These are phyloP conservation scores for Macrostomum lignano DNA, from an alignment of 1,140 invertebrate species.

Conservation along the genomic window DNA sequence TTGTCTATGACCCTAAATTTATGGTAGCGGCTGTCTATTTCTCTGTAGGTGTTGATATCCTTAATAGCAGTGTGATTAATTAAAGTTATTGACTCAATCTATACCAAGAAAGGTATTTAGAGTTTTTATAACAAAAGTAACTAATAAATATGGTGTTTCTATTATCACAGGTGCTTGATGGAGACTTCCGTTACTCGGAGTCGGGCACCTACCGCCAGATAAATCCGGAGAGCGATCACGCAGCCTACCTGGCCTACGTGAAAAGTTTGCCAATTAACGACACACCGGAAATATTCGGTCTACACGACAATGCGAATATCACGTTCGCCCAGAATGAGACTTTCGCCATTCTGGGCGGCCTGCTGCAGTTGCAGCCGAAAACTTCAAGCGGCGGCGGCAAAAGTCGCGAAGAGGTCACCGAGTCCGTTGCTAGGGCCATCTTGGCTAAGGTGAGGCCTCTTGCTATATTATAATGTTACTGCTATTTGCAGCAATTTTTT, in stretches of 20 bases:
- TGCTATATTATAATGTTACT: no score
- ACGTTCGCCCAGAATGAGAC: slow-evolving; percentile 44
- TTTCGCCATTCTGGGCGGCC: slow-evolving; percentile 31
- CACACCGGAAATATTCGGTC: slow-evolving; percentile 28
- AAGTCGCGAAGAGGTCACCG: slow-evolving; percentile 26
- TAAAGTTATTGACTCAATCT: no score
- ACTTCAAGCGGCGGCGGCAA: slow-evolving; percentile 17
- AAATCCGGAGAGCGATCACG: slow-evolving; percentile 18
- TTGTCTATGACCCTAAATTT: no score
- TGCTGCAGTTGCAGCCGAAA: slow-evolving; percentile 30
- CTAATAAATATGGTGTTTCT: no score
- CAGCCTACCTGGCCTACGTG: slow-evolving; percentile 25
- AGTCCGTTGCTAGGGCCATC: slow-evolving; percentile 22
- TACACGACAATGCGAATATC: slow-evolving; percentile 36
- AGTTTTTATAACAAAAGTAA: no score
- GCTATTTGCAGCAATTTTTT: no score
- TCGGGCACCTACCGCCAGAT: slow-evolving; percentile 24
- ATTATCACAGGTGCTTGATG: slow-evolving; percentile 14
- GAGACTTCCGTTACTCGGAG: slow-evolving; percentile 17
- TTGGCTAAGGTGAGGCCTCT: no score
- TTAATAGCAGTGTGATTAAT: no score
- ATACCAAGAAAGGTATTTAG: no score
- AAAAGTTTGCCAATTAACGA: slow-evolving; percentile 27
- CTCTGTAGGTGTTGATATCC: no score
- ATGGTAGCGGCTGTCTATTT: no score